Percentiles rank a stretch among this genome's conserved stretches.
Evolutionary conservation across 2,888 invertebrate species (phyloP).

Genomic region (Baronia brevicornis): DNA sequence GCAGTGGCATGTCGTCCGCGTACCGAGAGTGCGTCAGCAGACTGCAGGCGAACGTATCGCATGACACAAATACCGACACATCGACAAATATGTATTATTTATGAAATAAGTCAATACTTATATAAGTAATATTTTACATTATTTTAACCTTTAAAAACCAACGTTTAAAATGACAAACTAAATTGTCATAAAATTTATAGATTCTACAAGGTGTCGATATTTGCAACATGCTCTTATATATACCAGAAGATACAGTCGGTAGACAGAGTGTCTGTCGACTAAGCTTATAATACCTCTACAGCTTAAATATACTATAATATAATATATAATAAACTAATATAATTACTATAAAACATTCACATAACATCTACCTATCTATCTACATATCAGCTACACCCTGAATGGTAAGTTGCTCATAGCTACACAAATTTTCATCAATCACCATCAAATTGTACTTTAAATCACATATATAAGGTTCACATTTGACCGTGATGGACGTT

Average conservation of each 20-base stretch:
- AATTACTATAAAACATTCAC: slow-evolving; percentile 36
- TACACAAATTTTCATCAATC: slow-evolving; percentile 27
- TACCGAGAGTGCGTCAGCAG: not conserved
- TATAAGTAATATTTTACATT: too few species aligned
- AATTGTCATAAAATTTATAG: too few species aligned
- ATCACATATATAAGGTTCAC: slow-evolving; percentile 24
- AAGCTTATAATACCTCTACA: slow-evolving; percentile 53
- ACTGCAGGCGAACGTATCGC: not conserved
- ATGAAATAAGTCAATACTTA: too few species aligned
- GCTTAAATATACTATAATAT: slow-evolving; percentile 36
- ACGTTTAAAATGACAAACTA: too few species aligned
- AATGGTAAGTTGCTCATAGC: slow-evolving; percentile 25
- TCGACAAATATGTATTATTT: not conserved
- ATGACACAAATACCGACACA: slow-evolving; percentile 5
- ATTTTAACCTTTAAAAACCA: too few species aligned
- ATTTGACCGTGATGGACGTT: slow-evolving; percentile 25
- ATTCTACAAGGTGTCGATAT: slow-evolving; percentile 26
- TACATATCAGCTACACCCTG: slow-evolving; percentile 38
- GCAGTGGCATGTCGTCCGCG: not conserved
- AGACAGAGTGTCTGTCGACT: slow-evolving; percentile 25
- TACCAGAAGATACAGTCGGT: slow-evolving; percentile 22
- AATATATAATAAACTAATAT: slow-evolving; percentile 27
- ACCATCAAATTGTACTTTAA: slow-evolving; percentile 27
- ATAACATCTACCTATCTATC: slow-evolving; percentile 70
- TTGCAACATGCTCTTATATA: slow-evolving; percentile 29